phyloP scores from a whole-genome alignment of 37 sponge, comb jelly and placozoan species.

The Chondrilla cf. caribensis region DNA sequence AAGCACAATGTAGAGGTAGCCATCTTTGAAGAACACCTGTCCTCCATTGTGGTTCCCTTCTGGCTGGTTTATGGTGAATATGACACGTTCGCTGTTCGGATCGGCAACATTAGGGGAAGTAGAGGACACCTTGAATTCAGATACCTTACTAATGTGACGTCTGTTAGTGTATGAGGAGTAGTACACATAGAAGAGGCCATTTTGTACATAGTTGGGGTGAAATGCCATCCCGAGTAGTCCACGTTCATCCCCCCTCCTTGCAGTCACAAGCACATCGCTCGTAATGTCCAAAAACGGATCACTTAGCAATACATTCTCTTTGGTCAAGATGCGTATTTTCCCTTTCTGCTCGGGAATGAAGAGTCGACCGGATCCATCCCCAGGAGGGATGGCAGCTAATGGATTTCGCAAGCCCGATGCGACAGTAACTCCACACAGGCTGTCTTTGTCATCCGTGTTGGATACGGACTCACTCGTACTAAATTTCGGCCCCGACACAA shows the following conservation, averaged over 20 bases:
- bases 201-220: slow-evolving; percentile 53
- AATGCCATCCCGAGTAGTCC: slow-evolving; percentile 78
- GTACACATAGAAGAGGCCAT: slow-evolving; percentile 63
- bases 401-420: slow-evolving; percentile 60
- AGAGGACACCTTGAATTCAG: slow-evolving; percentile 34
- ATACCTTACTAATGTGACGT: slow-evolving; percentile 47
- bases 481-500: slow-evolving; percentile 47
- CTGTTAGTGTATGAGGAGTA: slow-evolving; percentile 26
- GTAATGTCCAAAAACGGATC: slow-evolving; percentile 68
- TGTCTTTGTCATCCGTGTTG: background rate
- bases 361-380: slow-evolving; percentile 60
- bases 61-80: slow-evolving; percentile 56
- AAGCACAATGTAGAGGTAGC: slow-evolving; percentile 54
- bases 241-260: slow-evolving; percentile 59
- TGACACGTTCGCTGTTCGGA: slow-evolving; percentile 36
- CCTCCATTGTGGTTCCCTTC: slow-evolving; percentile 80
- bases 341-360: slow-evolving; percentile 77
- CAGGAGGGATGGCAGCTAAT: slow-evolving; percentile 40
- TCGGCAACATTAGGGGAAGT: slow-evolving; percentile 34
- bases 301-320: slow-evolving; percentile 31
- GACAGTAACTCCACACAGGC: slow-evolving; percentile 65
- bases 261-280: slow-evolving; percentile 16
- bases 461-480: background rate
- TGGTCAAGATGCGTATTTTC: slow-evolving; percentile 32
- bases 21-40: slow-evolving; percentile 63